Percentiles rank a stretch among this genome's conserved stretches.
phyloP scores from a whole-genome alignment of 2,113 vertebrate genomes.

The Osmerus mordax region DNA sequence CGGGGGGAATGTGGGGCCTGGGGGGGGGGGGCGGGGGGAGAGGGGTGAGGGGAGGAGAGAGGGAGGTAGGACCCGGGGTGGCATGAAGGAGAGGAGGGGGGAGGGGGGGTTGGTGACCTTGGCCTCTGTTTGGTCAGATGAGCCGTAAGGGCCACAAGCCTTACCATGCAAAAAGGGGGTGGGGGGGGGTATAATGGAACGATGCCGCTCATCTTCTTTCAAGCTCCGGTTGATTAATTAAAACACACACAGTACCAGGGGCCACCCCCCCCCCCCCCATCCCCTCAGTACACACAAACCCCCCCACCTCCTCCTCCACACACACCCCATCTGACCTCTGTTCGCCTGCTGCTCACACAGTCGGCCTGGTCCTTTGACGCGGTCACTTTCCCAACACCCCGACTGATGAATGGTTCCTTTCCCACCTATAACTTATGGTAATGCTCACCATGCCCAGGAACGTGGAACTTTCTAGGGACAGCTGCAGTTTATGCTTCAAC shows the following conservation, averaged over 20 bases:
- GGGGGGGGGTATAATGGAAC: conserved; percentile 43
- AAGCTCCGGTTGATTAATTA: conserved; percentile 67
- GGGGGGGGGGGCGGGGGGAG: conserved; percentile 26
- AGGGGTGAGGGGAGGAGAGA: conserved; percentile 38
- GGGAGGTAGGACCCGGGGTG: conserved; percentile 55
- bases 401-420: conserved; percentile 60
- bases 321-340: conserved; percentile 46
- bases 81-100: conserved; percentile 25
- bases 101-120: conserved; percentile 60
- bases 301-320: conserved; percentile 11
- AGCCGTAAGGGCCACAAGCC: conserved; percentile 56
- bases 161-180: conserved; percentile 29
- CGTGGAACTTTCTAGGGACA: conserved; percentile 21
- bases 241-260: conserved; percentile 16
- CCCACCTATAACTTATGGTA: conserved; percentile 58
- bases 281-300: not conserved
- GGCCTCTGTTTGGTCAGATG: conserved; percentile 71
- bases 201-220: conserved; percentile 49
- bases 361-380: conserved; percentile 36
- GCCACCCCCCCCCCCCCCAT: not conserved
- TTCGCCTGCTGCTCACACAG: conserved; percentile 47
- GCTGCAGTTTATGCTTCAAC: too few species aligned
- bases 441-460: conserved; percentile 28
- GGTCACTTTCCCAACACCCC: conserved; percentile 59
- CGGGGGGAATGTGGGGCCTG: conserved; percentile 61